Evolutionary conservation across 1,140 invertebrate genomes (phyloP), one percentile per base, ranked within the genome.

Genomic region (Ooceraea biroi): DNA sequence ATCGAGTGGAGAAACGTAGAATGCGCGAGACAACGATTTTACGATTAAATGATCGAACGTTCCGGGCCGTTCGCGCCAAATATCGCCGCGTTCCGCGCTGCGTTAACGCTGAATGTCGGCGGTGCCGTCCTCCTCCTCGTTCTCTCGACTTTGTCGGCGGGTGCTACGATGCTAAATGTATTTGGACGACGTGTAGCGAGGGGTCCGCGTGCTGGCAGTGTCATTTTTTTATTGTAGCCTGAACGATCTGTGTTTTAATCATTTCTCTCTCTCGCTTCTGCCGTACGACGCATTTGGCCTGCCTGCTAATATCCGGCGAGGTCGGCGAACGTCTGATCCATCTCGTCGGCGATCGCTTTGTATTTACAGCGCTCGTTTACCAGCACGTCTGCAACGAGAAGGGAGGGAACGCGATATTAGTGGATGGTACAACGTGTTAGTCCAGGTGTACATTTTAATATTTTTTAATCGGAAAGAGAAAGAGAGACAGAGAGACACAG

Each of bases 321-420:
- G 95, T 99, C 98, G 85, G 98, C 98, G 94, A 99, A 98, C 78
- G 98, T 99, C 93, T 97, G 96, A 95, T 99, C 98, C 96, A 99
- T 97, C 95, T 99, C 98, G 92, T 99, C 98, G 86, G 98, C 98
- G 93, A 99, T 99, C 78, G 97, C 96, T 96, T 99, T 99, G 96
- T 98, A 99, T 96, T 98, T 98, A 96, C 98, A 98, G 95, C 98
- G 98, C 94, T 99, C 98, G 94, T 98, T 97, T 89, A 98, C 96
- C 92, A 99, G 96, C 94, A 99, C 98, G 95, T 99, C 99, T 99
- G 96, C 36, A 96, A 97, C 89, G 89, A 60, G 85, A 90, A 90
- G 69, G 88, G 76, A 77, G 82, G 85, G 88, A 76, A 89, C 44
- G 66, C 57, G 88, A 57, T 69, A 89, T 89, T 89, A 87, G 87